A percentile compares a stretch with the other conserved stretches of the same genome.
These are phyloP conservation scores for Globodera rostochiensis DNA, from an alignment of 1,140 invertebrate species.

Conservation along the genomic window DNA sequence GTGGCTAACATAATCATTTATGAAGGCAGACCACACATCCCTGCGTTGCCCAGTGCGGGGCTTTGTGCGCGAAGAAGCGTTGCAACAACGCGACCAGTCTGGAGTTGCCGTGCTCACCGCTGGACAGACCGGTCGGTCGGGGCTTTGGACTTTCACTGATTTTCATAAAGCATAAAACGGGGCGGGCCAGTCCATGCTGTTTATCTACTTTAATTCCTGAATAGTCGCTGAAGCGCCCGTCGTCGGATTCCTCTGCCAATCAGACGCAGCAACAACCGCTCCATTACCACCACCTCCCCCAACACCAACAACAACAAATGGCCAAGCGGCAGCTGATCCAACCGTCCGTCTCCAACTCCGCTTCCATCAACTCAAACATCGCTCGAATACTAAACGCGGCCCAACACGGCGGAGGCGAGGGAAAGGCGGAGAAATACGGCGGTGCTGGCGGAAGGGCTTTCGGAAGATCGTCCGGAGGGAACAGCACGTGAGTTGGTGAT, in stretches of 20 bases:
- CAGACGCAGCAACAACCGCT: background rate
- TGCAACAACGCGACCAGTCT: constrained; percentile 63
- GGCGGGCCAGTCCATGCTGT: background rate
- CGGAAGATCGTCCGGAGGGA: constrained; percentile 18
- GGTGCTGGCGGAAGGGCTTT: background rate
- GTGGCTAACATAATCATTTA: background rate
- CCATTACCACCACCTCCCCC: background rate
- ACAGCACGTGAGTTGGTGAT: constrained; percentile 15
- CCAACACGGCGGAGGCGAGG: background rate
- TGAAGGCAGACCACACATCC: background rate
- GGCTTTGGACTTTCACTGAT: constrained; percentile 6
- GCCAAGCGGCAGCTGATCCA: constrained; percentile 8
- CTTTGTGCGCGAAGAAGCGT: constrained; percentile 63
- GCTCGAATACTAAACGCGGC: constrained; percentile 26
- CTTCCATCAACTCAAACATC: constrained; percentile 26
- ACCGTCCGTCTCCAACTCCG: background rate
- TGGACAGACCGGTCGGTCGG: constrained; percentile 14
- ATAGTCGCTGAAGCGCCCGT: constrained; percentile 45
- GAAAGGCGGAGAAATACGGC: background rate
- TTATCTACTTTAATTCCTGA: background rate
- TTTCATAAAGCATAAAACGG: background rate
- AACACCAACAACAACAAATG: background rate
- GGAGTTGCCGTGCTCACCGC: constrained; percentile 45
- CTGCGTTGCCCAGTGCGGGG: constrained; percentile 39
- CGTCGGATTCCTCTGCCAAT: background rate